Conservation (phyloP, 2,113 vertebrate species). For the Stercorarius parasiticus region DNA sequence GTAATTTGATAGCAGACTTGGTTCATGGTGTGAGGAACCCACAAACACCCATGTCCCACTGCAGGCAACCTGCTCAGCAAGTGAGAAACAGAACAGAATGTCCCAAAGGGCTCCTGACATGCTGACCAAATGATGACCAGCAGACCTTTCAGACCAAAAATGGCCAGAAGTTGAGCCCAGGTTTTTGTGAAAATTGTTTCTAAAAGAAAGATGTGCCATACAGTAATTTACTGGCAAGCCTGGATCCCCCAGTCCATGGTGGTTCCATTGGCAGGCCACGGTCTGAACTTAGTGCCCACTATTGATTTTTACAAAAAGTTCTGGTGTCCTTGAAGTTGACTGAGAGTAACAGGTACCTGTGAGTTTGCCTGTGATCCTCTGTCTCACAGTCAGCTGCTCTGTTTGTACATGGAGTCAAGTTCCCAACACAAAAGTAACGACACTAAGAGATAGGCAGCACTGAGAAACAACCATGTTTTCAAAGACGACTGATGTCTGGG, state of each 20-base stretch:
- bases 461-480: neutral
- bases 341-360: neutral
- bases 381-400: neutral
- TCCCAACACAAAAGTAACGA: neutral
- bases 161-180: neutral
- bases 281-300: neutral
- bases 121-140: neutral
- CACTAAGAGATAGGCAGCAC: neutral
- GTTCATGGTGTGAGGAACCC: neutral
- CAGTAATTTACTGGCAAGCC: neutral
- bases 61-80: neutral
- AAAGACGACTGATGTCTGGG: neutral
- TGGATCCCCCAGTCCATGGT: neutral
- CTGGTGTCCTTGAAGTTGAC: neutral
- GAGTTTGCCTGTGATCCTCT: neutral
- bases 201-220: neutral
- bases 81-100: neutral
- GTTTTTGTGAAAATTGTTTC: slow-evolving; percentile 1
- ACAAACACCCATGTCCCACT: neutral
- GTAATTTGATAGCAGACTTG: neutral
- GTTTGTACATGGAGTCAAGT: neutral
- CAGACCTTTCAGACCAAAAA: neutral
- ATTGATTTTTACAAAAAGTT: neutral
- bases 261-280: neutral
- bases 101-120: neutral